Base-by-base conservation (phyloP, 2,797 vertebrate genomes). In the Leontopithecus rosalia region DNA sequence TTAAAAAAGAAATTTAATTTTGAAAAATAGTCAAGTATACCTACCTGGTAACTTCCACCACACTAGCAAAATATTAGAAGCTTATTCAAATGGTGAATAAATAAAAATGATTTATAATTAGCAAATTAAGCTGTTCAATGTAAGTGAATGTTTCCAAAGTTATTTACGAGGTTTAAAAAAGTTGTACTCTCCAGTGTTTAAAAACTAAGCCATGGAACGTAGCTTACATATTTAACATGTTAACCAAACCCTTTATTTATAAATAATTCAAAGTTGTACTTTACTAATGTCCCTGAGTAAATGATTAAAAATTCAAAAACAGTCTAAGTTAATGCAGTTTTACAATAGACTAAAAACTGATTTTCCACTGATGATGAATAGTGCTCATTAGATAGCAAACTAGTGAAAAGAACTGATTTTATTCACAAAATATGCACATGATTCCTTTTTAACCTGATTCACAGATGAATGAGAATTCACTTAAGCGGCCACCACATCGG, bases 171-270 rank as follows among this genome's bases (percentile, higher is more conserved):
- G n/a, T 39, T 67, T 90, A 43, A 85, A 73, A 48, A 92, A 39
- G 52, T 73, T 73, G 39, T 57, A 5, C 33, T 88, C 76, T 39
- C 91, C 14, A 58, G n/a, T 58, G 64, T 89, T 90, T 93, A 84
- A 94, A 94, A 97, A 81, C 61, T 36, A 43, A 88, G 28, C 77
- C 41, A 46, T 84, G 91, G 96, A 93, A 95, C 70, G 85, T 73
- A 85, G 77, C 90, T 97, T 90, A 90, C 67, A 79, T 95, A 95
- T n/a, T 88, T 95, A 87, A 80, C 36, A 72, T 70, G 72, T 36
- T 96, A 80, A 93, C 87, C 55, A 90, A 91, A 81, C 61, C 52
- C 30, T 91, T 93, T 94, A 81, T 94, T 90, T 97, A 96, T 80
- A 95, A 72, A 90, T 75, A 93, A 43, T 92, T 96, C 48, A 61